These are phyloP conservation scores for Aplodontia rufa DNA, from an alignment of 2,113 vertebrate genomes.

Conservation along the genomic window DNA sequence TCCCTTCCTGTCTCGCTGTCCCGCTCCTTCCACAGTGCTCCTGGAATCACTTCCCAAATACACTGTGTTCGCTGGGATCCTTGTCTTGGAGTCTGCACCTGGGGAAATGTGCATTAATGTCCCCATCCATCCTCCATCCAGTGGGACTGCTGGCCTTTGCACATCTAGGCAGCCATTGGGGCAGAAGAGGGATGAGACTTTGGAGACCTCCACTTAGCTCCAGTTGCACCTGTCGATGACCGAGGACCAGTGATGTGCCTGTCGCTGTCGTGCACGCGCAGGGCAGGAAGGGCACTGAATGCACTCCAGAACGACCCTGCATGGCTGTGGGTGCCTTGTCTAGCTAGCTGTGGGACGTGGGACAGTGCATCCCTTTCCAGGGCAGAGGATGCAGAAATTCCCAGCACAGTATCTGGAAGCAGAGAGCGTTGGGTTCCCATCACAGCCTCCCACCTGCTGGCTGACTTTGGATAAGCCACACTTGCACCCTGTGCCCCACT, in stretches of 20 bases:
- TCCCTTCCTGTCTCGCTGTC: no score
- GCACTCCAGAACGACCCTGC: background rate
- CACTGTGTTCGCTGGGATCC: no score
- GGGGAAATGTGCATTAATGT: no score
- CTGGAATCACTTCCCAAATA: no score
- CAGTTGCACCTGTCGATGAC: background rate
- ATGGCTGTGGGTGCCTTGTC: background rate
- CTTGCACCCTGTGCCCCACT: background rate
- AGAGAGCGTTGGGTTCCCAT: rapidly evolving
- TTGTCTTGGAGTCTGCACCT: no score
- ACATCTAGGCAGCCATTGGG: no score
- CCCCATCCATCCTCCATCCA: background rate
- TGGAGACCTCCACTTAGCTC: no score
- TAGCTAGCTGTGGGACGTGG: no score
- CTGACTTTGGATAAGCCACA: background rate
- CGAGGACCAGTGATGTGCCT: background rate
- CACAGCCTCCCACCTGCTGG: background rate
- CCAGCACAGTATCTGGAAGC: rapidly evolving
- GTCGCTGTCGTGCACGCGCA: rapidly evolving
- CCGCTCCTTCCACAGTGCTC: no score
- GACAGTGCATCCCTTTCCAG: background rate
- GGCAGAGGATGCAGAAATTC: background rate
- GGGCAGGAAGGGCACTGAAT: background rate
- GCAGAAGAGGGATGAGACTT: no score
- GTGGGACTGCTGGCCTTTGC: no score